Evolutionary conservation across 1,140 invertebrate genomes (phyloP), one percentile per base, ranked within the genome.

Genomic region (Tetragonula clypearis): DNA sequence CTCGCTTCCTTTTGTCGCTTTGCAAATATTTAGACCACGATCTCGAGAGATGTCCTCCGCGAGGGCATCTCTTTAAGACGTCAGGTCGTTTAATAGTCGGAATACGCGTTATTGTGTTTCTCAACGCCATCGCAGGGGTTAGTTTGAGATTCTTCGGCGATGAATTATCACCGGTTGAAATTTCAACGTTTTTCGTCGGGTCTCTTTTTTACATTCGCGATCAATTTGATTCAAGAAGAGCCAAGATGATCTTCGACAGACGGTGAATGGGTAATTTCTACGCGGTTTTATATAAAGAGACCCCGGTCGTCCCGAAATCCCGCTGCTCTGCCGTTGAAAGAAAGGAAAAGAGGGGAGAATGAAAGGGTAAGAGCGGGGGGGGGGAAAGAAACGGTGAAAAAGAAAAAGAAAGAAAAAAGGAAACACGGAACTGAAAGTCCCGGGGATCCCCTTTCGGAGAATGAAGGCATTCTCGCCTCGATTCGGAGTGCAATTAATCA

Each of bases 401-500:
- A 49, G n/a, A 3, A 3, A 8, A 0, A n/a, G 41, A 49, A 8
- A 9, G 5, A 23, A n/a, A 77, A 81, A 75, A 49, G 49, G 76
- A 76, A 74, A 21, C 21, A 72, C 15, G 82, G 82, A 81, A 85
- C 66, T 30, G 62, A 53, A 72, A 77, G 76, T 79, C 65, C n/a
- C 1, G 65, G n/a, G 65, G 55, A 72, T 79, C 69, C 41, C 41
- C 49, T 87, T 90, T 82, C 60, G 62, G 62, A 68, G 69, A 69
- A 88, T 66, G 79, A 77, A 87, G 89, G 84, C 85, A 87, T 91
- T 90, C 87, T 90, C 82, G 82, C 78, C 88, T 79, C 79, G 87
- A 90, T 90, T 91, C 85, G 68, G 69, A 83, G 85, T 82, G 87
- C 90, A 86, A 91, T 91, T 91, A 91, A 91, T 91, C 90, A 91